These are phyloP conservation scores for Etheostoma nigrum DNA, from an alignment of 2,797 vertebrate genomes.

Conservation along the genomic window DNA sequence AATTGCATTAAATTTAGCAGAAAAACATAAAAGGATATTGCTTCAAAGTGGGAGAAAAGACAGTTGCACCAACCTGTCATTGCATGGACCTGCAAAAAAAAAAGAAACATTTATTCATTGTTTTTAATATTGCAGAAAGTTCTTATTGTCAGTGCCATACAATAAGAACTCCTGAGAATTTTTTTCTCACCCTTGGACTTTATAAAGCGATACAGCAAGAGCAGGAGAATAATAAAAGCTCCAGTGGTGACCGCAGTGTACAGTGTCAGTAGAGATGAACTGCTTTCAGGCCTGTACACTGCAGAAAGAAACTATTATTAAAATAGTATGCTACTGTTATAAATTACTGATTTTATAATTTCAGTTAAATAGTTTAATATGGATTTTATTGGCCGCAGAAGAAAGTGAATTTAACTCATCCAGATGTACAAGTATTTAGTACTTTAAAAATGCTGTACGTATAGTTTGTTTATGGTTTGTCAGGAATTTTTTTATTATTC, in stretches of 20 bases:
- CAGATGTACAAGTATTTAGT: too few relatives aligned
- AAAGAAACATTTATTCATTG: not conserved
- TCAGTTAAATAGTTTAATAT: too few relatives aligned
- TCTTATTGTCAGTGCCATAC: too few relatives aligned
- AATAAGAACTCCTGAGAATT: not conserved
- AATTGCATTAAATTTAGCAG: not conserved
- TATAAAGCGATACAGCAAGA: conserved; percentile 5
- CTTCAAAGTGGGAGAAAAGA: not conserved
- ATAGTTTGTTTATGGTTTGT: too few relatives aligned
- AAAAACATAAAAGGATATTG: not conserved
- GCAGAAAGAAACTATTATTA: not conserved
- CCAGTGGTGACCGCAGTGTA: not conserved
- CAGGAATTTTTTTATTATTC: too few relatives aligned
- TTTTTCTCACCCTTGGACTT: conserved; percentile 27
- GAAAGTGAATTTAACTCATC: too few relatives aligned
- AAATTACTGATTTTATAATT: too few relatives aligned
- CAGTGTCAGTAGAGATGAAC: not conserved
- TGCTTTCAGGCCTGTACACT: not conserved
- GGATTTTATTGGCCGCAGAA: too few relatives aligned
- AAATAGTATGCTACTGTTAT: not conserved
- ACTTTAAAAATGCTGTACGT: too few relatives aligned
- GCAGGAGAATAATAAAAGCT: conserved; percentile 3
- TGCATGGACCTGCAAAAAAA: conserved; percentile 8
- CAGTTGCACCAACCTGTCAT: conserved; percentile 5
- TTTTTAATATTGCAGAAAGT: too few relatives aligned